Conservation (phyloP, 2,888 invertebrate genomes). For the Melikaiella ostensackeni region DNA sequence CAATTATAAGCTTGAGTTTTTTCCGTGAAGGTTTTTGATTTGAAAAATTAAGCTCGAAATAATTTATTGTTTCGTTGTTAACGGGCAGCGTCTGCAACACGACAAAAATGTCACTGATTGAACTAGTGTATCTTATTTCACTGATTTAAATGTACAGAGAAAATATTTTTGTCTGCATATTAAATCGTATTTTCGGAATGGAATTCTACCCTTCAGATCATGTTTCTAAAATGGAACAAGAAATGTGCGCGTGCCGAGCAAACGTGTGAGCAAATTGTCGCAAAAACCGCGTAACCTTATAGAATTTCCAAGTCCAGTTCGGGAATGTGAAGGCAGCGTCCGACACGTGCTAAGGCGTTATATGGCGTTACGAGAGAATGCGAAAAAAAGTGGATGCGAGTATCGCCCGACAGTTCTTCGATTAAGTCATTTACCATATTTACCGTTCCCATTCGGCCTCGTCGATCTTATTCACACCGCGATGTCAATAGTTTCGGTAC, state of each 20-base stretch:
- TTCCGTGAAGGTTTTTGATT: no score
- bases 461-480: neutral
- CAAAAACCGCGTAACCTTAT: conserved; percentile 64
- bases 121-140: no score
- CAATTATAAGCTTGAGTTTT: no score
- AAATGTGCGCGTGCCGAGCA: conserved; percentile 54
- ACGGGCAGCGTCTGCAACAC: no score
- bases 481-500: neutral
- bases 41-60: no score
- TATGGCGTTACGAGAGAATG: neutral
- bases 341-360: neutral
- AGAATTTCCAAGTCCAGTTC: conserved; percentile 65
- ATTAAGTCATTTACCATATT: conserved; percentile 7
- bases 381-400: neutral
- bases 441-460: neutral
- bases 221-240: conserved; percentile 46
- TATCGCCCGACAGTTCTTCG: conserved; percentile 2
- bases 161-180: neutral
- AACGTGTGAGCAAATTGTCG: conserved; percentile 47
- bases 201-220: conserved; percentile 33
- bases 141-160: neutral
- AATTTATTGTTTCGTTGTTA: no score
- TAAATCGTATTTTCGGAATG: neutral
- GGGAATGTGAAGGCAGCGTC: conserved; percentile 58
- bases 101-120: no score